A percentile compares a stretch with the other conserved stretches of the same genome.
Evolutionary conservation across 1,140 invertebrate species (phyloP).

Genomic region (Carcinoscorpius rotundicauda): DNA sequence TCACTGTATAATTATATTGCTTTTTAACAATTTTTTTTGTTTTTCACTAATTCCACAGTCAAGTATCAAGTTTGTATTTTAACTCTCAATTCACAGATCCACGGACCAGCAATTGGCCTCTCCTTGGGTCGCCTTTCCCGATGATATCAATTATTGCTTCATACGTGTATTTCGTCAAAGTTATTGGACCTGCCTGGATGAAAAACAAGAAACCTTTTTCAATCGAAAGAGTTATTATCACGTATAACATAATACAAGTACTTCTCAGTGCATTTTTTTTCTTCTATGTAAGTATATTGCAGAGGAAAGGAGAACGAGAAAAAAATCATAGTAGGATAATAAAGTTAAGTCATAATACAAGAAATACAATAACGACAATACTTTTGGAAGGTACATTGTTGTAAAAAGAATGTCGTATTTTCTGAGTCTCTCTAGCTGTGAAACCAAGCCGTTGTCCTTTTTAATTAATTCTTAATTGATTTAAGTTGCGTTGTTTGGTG

Average conservation of each 20-base stretch:
- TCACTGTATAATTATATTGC: no score
- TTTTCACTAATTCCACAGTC: no score
- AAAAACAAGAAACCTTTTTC: constrained; percentile 33
- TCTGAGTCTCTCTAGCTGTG: background rate
- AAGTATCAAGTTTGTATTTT: no score
- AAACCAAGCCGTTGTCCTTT: background rate
- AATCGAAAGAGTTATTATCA: constrained; percentile 30
- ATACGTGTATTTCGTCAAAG: constrained; percentile 72
- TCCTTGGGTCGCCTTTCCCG: constrained; percentile 82
- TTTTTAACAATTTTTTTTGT: no score
- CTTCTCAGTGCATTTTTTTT: constrained; percentile 33
- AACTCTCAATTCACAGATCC: constrained; percentile 51
- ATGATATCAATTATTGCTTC: constrained; percentile 43
- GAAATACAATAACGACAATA: background rate
- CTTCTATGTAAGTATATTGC: constrained; percentile 24
- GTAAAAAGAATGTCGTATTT: background rate
- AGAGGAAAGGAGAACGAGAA: background rate
- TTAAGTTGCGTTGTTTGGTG: no score
- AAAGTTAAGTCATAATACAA: background rate
- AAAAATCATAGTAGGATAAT: background rate
- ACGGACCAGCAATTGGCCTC: constrained; percentile 73
- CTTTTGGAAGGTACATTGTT: background rate
- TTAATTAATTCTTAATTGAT: background rate
- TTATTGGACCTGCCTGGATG: constrained; percentile 39
- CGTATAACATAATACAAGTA: constrained; percentile 39